Percentiles rank a stretch among this genome's conserved stretches.
Conservation (phyloP, 2,888 invertebrate species). For the Cacoxenus indagator region DNA sequence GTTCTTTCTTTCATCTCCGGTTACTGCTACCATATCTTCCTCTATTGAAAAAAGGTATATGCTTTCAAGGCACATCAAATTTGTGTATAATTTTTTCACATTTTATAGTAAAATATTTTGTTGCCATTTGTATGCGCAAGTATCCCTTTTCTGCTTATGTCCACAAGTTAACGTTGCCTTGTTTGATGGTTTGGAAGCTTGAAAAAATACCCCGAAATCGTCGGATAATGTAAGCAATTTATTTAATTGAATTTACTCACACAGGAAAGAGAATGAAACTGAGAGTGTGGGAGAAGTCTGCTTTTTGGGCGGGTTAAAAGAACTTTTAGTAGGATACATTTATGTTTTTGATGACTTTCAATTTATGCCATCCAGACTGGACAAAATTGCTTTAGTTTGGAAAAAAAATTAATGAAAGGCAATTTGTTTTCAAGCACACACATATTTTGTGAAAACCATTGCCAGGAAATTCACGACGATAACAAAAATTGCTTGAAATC, state of each 20-base stretch:
- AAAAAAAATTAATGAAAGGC: conserved; percentile 44
- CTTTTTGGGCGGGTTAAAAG: too few relatives aligned
- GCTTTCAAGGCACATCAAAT: neutral
- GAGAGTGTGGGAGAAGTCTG: too few relatives aligned
- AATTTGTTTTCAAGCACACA: neutral
- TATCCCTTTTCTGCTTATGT: neutral
- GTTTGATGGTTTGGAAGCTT: neutral
- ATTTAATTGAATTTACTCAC: conserved; percentile 31
- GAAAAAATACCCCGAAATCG: neutral
- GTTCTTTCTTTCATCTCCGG: too few relatives aligned
- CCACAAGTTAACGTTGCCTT: neutral
- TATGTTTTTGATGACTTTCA: neutral
- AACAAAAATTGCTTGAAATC: conserved; percentile 27
- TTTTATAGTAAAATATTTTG: too few relatives aligned
- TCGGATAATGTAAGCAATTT: conserved; percentile 35
- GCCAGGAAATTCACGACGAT: neutral
- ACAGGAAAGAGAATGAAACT: too few relatives aligned
- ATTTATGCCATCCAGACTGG: neutral
- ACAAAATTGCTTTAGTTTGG: neutral
- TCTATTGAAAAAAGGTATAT: too few relatives aligned
- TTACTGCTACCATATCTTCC: too few relatives aligned
- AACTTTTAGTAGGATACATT: too few relatives aligned
- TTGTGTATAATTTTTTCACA: neutral
- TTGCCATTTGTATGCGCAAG: too few relatives aligned
- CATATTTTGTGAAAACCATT: conserved; percentile 38